Evolutionary conservation across 2,888 invertebrate species (phyloP), one percentile per base, ranked within the genome.

Genomic region (Eumerus sabulonum): DNA sequence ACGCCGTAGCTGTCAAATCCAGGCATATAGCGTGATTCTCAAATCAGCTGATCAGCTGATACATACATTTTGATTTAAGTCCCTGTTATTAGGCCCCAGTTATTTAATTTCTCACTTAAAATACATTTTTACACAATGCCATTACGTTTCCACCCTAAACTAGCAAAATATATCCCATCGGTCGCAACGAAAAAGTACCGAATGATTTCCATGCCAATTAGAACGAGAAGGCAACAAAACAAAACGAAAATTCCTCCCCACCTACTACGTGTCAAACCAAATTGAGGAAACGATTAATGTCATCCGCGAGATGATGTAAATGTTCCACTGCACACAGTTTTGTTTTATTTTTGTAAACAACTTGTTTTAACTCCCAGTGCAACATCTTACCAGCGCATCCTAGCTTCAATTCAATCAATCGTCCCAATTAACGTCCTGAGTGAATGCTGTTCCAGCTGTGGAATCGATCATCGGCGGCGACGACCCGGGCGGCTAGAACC

Each of bases 381-480:
- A 7, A 27, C 27, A 27, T 27, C n/a, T 27, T 4, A 27, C 7
- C 27, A 2, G 3, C 27, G 27, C 2, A 27, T 27, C 27, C 27
- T n/a, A 27, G 27, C 27, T 27, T 27, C 27, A 27, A 27, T 27
- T 11, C 7, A 14, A 45, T 9, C n/a, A 44, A n/a, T 40, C 7
- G 9, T n/a, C 38, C 48, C 12, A 64, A 70, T 56, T 7, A 27
- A 27, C 27, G 27, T 27, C 27, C 36, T 14, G 54, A 12, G 70
- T 81, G 76, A 81, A 82, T 79, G 67, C 67, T 82, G 71, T 54
- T 42, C 38, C 77, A 87, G 87, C 85, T 88, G 76, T 85, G 87
- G 82, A 88, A 85, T 67, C 85, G 87, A 40, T 85, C 85, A 66
- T 83, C 84, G 57, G 85, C 85, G 81, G 83, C 84, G 71, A 82